Evolutionary conservation across 1,140 invertebrate genomes (phyloP).

Genomic region (Portunus trituberculatus): DNA sequence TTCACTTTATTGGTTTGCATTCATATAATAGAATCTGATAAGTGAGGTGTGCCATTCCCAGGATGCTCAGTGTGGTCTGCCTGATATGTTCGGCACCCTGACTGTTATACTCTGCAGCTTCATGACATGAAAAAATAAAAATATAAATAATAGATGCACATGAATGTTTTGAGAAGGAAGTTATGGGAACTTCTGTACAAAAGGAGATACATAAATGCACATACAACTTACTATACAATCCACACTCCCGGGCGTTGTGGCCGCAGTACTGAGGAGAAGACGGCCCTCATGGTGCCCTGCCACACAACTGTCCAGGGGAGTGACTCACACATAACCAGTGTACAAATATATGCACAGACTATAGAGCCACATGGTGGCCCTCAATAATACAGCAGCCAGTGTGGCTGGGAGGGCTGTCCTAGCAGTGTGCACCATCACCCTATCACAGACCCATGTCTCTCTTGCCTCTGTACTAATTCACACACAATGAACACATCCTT

Average conservation of each 20-base stretch:
- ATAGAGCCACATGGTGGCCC: conserved; percentile 8
- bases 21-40: conserved; percentile 25
- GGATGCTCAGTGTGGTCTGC: neutral
- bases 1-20: conserved; percentile 42
- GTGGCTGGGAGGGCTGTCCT: conserved; percentile 44
- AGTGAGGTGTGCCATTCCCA: conserved; percentile 21
- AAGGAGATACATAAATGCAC: neutral
- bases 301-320: neutral
- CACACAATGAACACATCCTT: neutral
- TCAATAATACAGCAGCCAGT: conserved; percentile 28
- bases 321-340: neutral
- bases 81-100: neutral
- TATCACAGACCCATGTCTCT: neutral
- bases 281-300: neutral
- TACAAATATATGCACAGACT: conserved; percentile 30
- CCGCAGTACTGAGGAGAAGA: neutral
- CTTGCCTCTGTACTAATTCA: neutral
- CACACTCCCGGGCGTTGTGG: neutral
- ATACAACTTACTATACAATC: neutral
- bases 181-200: neutral
- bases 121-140: neutral
- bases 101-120: neutral
- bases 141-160: neutral
- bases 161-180: neutral
- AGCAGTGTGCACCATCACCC: conserved; percentile 5